These are phyloP conservation scores for Camponotus floridanus DNA, from an alignment of 1,140 invertebrate species.

Conservation along the genomic window DNA sequence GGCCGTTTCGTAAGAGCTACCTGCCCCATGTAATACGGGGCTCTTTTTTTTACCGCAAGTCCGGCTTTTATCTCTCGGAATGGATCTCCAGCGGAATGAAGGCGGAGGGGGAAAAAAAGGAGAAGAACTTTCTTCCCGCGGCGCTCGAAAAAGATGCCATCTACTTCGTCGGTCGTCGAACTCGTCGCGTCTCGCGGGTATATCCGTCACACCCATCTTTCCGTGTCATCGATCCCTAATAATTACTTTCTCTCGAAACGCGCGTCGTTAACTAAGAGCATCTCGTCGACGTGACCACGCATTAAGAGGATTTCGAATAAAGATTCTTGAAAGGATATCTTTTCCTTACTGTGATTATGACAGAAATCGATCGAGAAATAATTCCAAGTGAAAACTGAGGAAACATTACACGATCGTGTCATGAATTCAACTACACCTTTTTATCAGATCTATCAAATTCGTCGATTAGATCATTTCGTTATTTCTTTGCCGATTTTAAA, in stretches of 20 bases:
- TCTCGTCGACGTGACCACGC: background rate
- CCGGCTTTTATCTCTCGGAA: constrained; percentile 56
- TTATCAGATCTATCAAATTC: background rate
- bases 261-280: background rate
- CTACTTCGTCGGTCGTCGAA: constrained; percentile 72
- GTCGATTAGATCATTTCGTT: background rate
- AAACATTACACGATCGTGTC: background rate
- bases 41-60: background rate
- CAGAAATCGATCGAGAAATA: background rate
- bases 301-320: constrained; percentile 1
- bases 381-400: background rate
- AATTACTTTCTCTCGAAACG: constrained; percentile 73
- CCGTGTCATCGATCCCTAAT: constrained; percentile 66
- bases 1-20: constrained; percentile 42
- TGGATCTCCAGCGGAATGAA: constrained; percentile 23
- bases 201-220: constrained; percentile 69
- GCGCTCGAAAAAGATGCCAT: constrained; percentile 70
- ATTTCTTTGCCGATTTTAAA: constrained; percentile 49
- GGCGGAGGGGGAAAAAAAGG: background rate
- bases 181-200: constrained; percentile 8
- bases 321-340: background rate
- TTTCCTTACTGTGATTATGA: background rate
- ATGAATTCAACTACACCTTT: background rate
- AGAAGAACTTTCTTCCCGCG: constrained; percentile 68
- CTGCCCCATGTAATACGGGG: constrained; percentile 33